Evolutionary conservation across 2,113 vertebrate species (phyloP), one percentile per base, ranked within the genome.

Genomic region (Channa maculata): DNA sequence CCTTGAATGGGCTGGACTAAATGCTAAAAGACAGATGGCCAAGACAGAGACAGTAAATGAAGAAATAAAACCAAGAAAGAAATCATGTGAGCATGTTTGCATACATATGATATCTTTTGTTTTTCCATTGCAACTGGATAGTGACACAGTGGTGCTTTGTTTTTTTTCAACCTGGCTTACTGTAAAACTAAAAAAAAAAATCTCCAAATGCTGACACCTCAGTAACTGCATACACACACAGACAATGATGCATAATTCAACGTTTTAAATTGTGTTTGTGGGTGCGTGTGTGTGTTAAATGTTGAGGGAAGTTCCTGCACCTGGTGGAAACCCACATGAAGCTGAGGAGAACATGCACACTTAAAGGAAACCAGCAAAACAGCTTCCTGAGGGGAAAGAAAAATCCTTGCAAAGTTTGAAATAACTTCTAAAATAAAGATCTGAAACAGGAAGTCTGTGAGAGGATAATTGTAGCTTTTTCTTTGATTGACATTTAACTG

Each of bases 401-500:
- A 48, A 48, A 61, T 3, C 13, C 59, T 39, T 12, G n/a, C 66
- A 60, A 4, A 36, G n/a, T 9, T 36, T 60, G 59, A 82, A 74
- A 77, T 65, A 61, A 77, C 55, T 72, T 75, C 55, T 60, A 60
- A 80, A 70, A 54, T 41, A 62, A 58, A 82, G 37, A 80, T 78
- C 60, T 78, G 65, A 77, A 64, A 65, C 15, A 48, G 65, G 59
- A 73, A 59, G 62, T 65, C 84, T 66, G 63, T 57, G 61, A 80
- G 71, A 15, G 11, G 58, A 78, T 85, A 88, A 82, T 84, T 89
- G 84, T 38, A 66, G 65, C 64, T 71, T 74, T 83, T 68, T 77
- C 74, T 77, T 75, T 82, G 72, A 69, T 82, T 86, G 81, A 80
- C 86, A 87, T 78, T 85, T 72, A 67, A 46, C 65, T 62, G 71